These are phyloP conservation scores for Drosophila paulistorum DNA, from an alignment of 1,140 invertebrate species.

Conservation along the genomic window DNA sequence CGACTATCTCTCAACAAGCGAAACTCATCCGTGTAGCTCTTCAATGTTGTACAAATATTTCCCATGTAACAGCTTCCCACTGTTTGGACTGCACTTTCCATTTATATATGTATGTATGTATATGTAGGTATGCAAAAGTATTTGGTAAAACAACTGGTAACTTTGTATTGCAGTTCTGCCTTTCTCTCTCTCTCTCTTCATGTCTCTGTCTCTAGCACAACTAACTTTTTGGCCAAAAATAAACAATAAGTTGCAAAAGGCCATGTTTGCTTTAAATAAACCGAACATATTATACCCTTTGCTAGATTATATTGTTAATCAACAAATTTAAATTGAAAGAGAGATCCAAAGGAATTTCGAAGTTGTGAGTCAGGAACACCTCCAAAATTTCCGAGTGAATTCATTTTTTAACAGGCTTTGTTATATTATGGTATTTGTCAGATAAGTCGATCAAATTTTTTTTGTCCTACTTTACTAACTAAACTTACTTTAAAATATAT, in stretches of 20 bases:
- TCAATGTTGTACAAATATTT: constrained; percentile 73
- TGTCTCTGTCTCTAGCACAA: constrained; percentile 25
- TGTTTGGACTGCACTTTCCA: constrained; percentile 43
- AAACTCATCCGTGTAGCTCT: neutral
- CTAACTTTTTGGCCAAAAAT: constrained; percentile 62
- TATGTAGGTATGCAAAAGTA: neutral
- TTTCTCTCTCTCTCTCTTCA: neutral
- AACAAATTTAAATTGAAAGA: no score
- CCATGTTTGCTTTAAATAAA: neutral
- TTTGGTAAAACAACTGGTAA: constrained; percentile 35
- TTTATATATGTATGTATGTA: neutral
- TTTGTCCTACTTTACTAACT: no score
- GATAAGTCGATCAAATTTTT: no score
- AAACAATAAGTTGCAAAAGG: constrained; percentile 53
- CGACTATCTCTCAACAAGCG: neutral
- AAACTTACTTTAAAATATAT: no score
- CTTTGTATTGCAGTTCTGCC: constrained; percentile 38
- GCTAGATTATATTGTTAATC: neutral
- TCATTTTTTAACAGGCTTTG: no score
- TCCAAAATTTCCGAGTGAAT: no score
- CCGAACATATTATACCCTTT: neutral
- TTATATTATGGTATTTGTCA: no score
- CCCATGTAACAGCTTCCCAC: constrained; percentile 65
- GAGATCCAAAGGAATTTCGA: no score
- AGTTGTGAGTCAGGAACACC: no score